A percentile compares a stretch with the other conserved stretches of the same genome.
These are phyloP conservation scores for Ditylenchus dipsaci DNA, from an alignment of 1,140 invertebrate genomes.

Conservation along the genomic window DNA sequence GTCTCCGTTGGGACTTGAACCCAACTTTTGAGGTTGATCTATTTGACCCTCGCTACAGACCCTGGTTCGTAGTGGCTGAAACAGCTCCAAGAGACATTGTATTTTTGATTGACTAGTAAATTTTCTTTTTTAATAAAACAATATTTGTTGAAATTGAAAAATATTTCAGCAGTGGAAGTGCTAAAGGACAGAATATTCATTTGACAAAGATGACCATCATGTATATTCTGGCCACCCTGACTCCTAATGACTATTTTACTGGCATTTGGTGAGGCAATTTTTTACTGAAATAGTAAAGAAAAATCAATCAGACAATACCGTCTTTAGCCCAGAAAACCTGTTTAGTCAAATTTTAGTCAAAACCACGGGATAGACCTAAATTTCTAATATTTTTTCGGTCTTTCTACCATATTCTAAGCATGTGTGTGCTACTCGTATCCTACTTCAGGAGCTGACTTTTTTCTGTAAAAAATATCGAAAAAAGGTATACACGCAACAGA, in stretches of 20 bases:
- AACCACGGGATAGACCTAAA: too few species aligned
- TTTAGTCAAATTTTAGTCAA: too few species aligned
- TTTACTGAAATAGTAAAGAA: too few species aligned
- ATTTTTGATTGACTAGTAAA: conserved; percentile 44
- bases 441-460: too few species aligned
- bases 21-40: conserved; percentile 37
- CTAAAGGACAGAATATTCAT: conserved; percentile 37
- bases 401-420: too few species aligned
- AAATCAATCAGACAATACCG: too few species aligned
- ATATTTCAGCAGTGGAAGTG: conserved; percentile 27
- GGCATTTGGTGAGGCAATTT: conserved; percentile 47
- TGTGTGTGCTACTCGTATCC: too few species aligned
- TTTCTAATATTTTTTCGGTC: too few species aligned
- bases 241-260: conserved; percentile 42
- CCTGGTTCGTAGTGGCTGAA: conserved; percentile 40
- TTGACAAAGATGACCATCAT: conserved; percentile 36
- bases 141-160: background rate
- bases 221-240: conserved; percentile 33
- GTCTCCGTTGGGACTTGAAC: conserved; percentile 32
- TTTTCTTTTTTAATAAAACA: background rate
- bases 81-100: conserved; percentile 39
- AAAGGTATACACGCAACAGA: background rate
- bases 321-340: too few species aligned
- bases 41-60: conserved; percentile 43
- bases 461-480: background rate